A percentile compares a stretch with the other conserved stretches of the same genome.
These are phyloP conservation scores for Aurelia coerulea DNA, from an alignment of 30 jellyfish, hydroid and myxozoan genomes.

Conservation along the genomic window DNA sequence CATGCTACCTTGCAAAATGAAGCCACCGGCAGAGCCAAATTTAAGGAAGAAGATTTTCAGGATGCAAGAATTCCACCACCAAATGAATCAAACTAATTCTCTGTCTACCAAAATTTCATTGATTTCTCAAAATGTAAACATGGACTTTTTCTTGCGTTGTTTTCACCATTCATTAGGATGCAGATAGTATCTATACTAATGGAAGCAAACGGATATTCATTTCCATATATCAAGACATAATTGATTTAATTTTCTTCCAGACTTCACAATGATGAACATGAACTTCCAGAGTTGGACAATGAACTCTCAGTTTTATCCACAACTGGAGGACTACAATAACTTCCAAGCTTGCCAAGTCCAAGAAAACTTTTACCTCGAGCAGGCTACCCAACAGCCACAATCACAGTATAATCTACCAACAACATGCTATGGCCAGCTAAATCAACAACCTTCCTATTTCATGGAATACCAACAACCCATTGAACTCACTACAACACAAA, in stretches of 20 bases:
- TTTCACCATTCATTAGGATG: no score
- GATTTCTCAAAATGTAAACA: no score
- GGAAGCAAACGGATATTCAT: no score
- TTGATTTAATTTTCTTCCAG: background rate
- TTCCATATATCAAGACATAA: background rate
- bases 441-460: background rate
- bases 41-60: no score
- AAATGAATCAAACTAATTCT: no score
- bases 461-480: constrained; percentile 27
- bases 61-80: no score
- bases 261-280: constrained; percentile 47
- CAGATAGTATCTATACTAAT: no score
- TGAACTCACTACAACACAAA: constrained; percentile 12
- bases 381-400: constrained; percentile 16
- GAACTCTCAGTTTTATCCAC: constrained; percentile 3
- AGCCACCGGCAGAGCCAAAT: no score
- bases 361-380: constrained; percentile 29
- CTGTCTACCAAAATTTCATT: no score
- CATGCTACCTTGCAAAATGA: no score
- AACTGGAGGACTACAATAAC: constrained; percentile 8
- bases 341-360: constrained; percentile 19
- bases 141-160: no score
- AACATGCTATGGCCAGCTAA: constrained; percentile 6
- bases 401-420: constrained; percentile 1
- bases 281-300: constrained; percentile 38